Evolutionary conservation across 2,888 invertebrate species (phyloP).

Genomic region (Brenthis ino): DNA sequence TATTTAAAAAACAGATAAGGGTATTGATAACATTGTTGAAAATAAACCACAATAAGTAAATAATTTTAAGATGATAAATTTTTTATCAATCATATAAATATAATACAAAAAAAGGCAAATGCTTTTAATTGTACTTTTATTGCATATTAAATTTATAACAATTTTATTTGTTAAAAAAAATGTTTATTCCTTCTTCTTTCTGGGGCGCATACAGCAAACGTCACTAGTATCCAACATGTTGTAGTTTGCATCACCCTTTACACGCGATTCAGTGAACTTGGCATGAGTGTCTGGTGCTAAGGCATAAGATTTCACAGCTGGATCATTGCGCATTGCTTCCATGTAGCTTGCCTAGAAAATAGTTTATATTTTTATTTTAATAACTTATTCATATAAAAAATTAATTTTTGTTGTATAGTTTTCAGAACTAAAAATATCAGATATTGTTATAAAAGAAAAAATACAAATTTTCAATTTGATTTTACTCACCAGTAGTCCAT

Average conservation of each 20-base stretch:
- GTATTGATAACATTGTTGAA: too few relatives aligned
- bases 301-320: slow-evolving; percentile 86
- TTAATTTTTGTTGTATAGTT: too few relatives aligned
- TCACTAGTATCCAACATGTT: slow-evolving; percentile 82
- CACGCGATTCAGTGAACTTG: slow-evolving; percentile 85
- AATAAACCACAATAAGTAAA: too few relatives aligned
- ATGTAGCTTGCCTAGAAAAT: slow-evolving; percentile 80
- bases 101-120: slow-evolving; percentile 8
- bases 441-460: neutral
- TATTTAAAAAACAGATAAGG: too few relatives aligned
- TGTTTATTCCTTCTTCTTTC: slow-evolving; percentile 74
- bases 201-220: slow-evolving; percentile 74
- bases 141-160: slow-evolving; percentile 5
- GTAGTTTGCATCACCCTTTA: slow-evolving; percentile 86
- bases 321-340: slow-evolving; percentile 85
- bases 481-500: slow-evolving; percentile 83
- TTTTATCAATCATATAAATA: neutral
- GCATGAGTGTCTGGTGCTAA: slow-evolving; percentile 87
- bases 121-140: slow-evolving; percentile 24
- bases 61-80: too few relatives aligned
- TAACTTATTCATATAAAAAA: too few relatives aligned
- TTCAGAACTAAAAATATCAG: neutral
- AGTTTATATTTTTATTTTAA: neutral
- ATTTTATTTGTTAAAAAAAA: neutral
- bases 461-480: too few relatives aligned